Evolutionary conservation across 2,797 vertebrate genomes (phyloP).

Genomic region (Coilia nasus): DNA sequence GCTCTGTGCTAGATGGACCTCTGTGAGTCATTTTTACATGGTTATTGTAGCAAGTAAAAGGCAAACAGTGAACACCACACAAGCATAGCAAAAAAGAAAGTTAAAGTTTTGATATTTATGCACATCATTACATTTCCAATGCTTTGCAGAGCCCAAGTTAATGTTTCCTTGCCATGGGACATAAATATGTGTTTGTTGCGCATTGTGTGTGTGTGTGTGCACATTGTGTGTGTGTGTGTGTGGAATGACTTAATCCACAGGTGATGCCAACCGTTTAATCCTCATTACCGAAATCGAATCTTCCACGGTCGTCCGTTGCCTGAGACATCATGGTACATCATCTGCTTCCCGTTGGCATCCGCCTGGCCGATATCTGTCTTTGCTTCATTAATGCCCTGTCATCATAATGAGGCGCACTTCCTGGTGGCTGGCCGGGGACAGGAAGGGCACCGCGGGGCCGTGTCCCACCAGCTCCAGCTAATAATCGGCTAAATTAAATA

Average conservation of each 20-base stretch:
- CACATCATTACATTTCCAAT: too few species aligned
- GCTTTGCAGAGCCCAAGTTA: neutral
- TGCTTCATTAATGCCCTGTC: slow-evolving; percentile 32
- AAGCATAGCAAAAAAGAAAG: too few species aligned
- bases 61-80: neutral
- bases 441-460: slow-evolving; percentile 57
- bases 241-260: neutral
- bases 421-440: slow-evolving; percentile 57
- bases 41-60: too few species aligned
- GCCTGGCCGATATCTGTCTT: slow-evolving; percentile 1
- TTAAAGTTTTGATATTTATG: too few species aligned
- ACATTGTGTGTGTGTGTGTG: neutral
- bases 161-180: too few species aligned
- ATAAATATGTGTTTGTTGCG: neutral
- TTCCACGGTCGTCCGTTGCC: neutral
- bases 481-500: slow-evolving; percentile 77
- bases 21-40: neutral
- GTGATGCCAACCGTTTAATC: neutral
- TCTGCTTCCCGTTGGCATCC: neutral
- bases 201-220: too few species aligned
- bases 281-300: slow-evolving; percentile 1
- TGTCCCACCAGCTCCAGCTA: slow-evolving; percentile 58
- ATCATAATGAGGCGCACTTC: slow-evolving; percentile 73
- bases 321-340: neutral
- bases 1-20: neutral